A percentile compares a stretch with the other conserved stretches of the same genome.
Conservation (phyloP, 1,140 invertebrate genomes). For the Coenobita brevimanus region DNA sequence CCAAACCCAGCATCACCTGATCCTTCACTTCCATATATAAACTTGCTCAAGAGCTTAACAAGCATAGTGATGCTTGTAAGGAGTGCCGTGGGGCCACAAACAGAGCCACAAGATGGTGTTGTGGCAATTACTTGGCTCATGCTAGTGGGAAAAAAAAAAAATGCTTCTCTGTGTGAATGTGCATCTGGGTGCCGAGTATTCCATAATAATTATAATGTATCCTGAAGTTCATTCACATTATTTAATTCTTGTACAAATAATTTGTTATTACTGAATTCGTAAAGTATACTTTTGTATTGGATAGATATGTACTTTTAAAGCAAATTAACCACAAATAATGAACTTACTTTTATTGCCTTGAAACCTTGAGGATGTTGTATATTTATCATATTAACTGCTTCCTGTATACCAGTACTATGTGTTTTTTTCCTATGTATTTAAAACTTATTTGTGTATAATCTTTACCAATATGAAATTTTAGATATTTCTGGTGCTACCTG, state of each 20-base stretch:
- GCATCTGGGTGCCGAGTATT: not conserved
- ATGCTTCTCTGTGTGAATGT: slow-evolving; percentile 47
- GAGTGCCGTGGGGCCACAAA: not conserved
- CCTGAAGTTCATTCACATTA: slow-evolving; percentile 16
- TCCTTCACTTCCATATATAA: slow-evolving; percentile 41
- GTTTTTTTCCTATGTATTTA: not conserved
- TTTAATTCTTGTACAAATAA: slow-evolving; percentile 39
- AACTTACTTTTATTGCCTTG: slow-evolving; percentile 32
- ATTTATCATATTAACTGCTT: too few relatives aligned
- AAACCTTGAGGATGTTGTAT: not conserved
- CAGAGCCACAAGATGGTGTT: slow-evolving; percentile 19
- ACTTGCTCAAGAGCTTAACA: slow-evolving; percentile 61
- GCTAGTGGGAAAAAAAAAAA: slow-evolving; percentile 22
- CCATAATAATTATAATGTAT: slow-evolving; percentile 31
- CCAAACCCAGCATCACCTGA: slow-evolving; percentile 2
- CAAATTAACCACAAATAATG: slow-evolving; percentile 18
- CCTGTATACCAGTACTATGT: too few relatives aligned
- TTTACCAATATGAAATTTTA: too few relatives aligned
- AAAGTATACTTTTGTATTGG: slow-evolving; percentile 33
- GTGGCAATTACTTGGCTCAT: slow-evolving; percentile 45
- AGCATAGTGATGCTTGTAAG: slow-evolving; percentile 19
- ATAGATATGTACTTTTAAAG: slow-evolving; percentile 12
- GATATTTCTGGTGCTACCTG: slow-evolving; percentile 50
- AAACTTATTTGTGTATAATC: slow-evolving; percentile 2
- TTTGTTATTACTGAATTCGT: slow-evolving; percentile 30